Percentiles rank a stretch among this genome's conserved stretches.
Evolutionary conservation across 1,140 invertebrate genomes (phyloP).

Genomic region (Drosophila mayri): DNA sequence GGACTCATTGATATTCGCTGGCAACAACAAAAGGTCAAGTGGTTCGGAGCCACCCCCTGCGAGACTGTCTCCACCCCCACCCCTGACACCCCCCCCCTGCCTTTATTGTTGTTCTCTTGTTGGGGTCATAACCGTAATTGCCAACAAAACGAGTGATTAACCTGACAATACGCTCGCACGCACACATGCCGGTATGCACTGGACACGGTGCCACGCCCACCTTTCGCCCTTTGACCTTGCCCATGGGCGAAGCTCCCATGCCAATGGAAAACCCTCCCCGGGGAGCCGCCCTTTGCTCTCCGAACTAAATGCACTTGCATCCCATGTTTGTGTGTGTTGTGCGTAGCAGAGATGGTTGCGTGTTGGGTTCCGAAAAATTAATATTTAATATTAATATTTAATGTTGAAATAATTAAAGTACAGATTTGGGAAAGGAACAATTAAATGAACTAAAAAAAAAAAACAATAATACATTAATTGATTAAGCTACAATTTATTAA

Average conservation of each 20-base stretch:
- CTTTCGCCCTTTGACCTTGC: constrained; percentile 57
- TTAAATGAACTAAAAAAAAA: no score
- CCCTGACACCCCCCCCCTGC: neutral
- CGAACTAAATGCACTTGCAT: constrained; percentile 33
- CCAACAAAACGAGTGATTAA: constrained; percentile 81
- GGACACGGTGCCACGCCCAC: constrained; percentile 32
- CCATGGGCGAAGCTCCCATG: constrained; percentile 4
- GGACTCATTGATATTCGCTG: constrained; percentile 79
- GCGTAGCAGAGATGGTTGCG: neutral
- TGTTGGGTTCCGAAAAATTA: neutral
- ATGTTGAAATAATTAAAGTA: neutral
- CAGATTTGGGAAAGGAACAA: neutral
- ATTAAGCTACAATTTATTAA: no score
- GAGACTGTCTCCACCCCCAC: neutral
- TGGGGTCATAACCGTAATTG: constrained; percentile 77
- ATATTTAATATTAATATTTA: neutral
- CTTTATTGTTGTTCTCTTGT: constrained; percentile 61
- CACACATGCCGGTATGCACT: constrained; percentile 25
- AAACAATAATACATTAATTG: no score
- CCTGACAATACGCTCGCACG: constrained; percentile 65
- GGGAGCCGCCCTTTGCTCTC: neutral
- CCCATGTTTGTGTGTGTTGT: constrained; percentile 2
- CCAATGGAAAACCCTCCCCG: neutral
- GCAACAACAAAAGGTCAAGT: constrained; percentile 73
- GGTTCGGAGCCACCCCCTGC: constrained; percentile 25